These are phyloP conservation scores for Vulpes lagopus DNA, from an alignment of 2,113 vertebrate genomes.

Conservation along the genomic window DNA sequence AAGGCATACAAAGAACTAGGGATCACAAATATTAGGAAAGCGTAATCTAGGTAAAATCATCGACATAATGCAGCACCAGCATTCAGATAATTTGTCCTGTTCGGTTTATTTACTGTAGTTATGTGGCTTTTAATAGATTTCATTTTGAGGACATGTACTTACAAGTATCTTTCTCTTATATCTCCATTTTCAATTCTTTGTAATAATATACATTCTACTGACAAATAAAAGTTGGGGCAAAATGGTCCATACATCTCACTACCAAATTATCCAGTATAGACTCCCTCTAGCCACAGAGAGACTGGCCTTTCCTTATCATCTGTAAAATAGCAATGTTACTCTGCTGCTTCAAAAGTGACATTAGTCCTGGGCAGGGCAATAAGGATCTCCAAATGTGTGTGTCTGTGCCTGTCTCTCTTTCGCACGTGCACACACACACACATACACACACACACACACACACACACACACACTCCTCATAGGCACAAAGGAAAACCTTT, in stretches of 20 bases:
- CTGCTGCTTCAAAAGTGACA: constrained; percentile 27
- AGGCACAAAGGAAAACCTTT: constrained; percentile 14
- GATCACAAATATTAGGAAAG: constrained; percentile 27
- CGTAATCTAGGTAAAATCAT: neutral
- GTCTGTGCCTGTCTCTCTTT: neutral
- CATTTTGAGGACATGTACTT: constrained; percentile 54
- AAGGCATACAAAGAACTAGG: constrained; percentile 38
- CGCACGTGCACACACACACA: neutral
- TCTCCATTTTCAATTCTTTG: constrained; percentile 48
- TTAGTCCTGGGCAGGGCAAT: constrained; percentile 28
- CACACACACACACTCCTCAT: neutral
- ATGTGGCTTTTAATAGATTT: constrained; percentile 39
- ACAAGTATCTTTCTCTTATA: constrained; percentile 20
- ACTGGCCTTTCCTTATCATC: constrained; percentile 2
- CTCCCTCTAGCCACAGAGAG: constrained; percentile 48
- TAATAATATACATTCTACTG: constrained; percentile 57
- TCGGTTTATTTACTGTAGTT: constrained; percentile 34
- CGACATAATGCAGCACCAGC: neutral
- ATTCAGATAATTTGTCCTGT: constrained; percentile 1
- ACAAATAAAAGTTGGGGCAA: constrained; percentile 51
- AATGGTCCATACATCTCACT: constrained; percentile 6
- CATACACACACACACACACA: neutral
- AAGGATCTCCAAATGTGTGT: neutral
- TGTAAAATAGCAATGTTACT: constrained; percentile 50
- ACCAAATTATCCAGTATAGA: constrained; percentile 34